Conservation (phyloP, 1,140 invertebrate genomes). For the Heliconius nattereri region DNA sequence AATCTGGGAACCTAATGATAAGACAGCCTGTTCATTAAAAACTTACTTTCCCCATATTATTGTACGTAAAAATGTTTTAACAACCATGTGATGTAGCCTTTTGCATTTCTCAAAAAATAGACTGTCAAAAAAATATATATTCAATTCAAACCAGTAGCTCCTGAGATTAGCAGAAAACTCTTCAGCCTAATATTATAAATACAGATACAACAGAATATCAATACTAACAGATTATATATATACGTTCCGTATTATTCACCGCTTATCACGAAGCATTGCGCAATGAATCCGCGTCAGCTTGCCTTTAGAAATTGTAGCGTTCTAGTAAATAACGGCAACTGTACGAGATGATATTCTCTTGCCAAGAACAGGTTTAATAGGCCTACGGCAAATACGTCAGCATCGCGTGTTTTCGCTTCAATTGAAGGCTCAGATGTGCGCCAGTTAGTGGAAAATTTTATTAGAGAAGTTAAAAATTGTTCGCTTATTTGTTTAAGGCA, state of each 20-base stretch:
- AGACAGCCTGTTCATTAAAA: too few species aligned
- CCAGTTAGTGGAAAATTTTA: neutral
- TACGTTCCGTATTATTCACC: neutral
- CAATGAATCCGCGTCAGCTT: constrained; percentile 10
- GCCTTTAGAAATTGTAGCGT: constrained; percentile 11
- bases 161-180: too few species aligned
- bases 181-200: too few species aligned
- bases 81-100: too few species aligned
- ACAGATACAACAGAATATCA: too few species aligned
- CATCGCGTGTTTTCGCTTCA: constrained; percentile 8
- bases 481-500: neutral
- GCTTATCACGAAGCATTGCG: constrained; percentile 9
- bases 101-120: too few species aligned
- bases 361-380: constrained; percentile 15
- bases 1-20: too few species aligned
- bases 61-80: too few species aligned
- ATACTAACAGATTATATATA: neutral
- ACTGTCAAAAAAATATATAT: too few species aligned
- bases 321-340: constrained; percentile 15
- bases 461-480: neutral
- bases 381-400: constrained; percentile 10
- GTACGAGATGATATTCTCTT: constrained; percentile 15
- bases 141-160: too few species aligned
- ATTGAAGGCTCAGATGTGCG: constrained; percentile 2
- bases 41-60: too few species aligned